These are phyloP conservation scores for Aix galericulata DNA, from an alignment of 2,113 vertebrate species.

Conservation along the genomic window DNA sequence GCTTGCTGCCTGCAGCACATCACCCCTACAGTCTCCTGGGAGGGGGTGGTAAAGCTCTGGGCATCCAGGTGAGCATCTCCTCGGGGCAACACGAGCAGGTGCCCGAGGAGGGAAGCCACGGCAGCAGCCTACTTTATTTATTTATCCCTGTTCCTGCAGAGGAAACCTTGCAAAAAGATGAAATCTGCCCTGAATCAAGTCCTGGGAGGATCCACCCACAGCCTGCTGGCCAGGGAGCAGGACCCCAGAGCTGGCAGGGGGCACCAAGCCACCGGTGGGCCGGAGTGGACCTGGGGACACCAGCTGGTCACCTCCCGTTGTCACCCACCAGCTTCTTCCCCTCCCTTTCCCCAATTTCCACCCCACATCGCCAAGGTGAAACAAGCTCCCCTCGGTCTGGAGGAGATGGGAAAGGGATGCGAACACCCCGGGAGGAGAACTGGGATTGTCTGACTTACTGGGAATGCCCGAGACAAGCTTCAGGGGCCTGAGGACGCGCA, in stretches of 20 bases:
- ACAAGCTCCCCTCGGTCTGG: neutral
- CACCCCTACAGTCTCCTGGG: too few species aligned
- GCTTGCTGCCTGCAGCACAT: too few species aligned
- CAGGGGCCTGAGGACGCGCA: conserved; percentile 92
- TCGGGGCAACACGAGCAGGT: too few species aligned
- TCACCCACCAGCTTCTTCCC: neutral
- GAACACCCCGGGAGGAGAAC: neutral
- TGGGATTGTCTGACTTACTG: conserved; percentile 79
- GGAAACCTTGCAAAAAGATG: neutral
- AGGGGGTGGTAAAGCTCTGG: too few species aligned
- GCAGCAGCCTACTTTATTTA: conserved; percentile 11
- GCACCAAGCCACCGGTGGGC: neutral
- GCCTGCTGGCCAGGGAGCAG: neutral
- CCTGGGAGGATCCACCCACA: conserved; percentile 36
- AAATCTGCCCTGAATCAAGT: conserved; percentile 30
- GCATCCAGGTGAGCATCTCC: too few species aligned
- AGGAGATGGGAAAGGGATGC: accelerated
- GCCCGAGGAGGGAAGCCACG: neutral
- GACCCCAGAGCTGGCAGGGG: neutral
- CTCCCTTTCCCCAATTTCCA: neutral
- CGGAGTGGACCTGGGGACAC: neutral
- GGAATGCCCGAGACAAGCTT: conserved; percentile 98
- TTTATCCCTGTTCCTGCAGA: neutral
- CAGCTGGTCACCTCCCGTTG: neutral
- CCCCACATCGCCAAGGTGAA: accelerated